phyloP scores from a whole-genome alignment of 2,797 vertebrate species.

The Centroberyx gerrardi region DNA sequence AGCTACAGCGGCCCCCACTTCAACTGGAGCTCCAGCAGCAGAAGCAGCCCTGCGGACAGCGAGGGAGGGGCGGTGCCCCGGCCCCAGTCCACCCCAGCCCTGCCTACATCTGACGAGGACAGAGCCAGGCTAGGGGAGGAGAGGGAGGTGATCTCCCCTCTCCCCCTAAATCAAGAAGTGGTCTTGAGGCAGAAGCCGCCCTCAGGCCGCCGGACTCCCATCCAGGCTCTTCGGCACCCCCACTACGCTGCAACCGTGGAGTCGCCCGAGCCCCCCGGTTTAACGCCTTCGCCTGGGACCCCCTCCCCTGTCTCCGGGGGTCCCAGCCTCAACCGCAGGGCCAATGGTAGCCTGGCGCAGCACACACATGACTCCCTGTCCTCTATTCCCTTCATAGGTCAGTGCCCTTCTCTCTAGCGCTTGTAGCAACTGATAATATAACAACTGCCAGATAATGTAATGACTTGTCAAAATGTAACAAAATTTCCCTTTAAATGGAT shows the following conservation, averaged over 20 bases:
- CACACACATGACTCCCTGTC: constrained; percentile 92
- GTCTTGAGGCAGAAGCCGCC: constrained; percentile 91
- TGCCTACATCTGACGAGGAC: constrained; percentile 68
- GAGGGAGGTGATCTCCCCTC: constrained; percentile 73
- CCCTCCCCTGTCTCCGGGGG: constrained; percentile 62
- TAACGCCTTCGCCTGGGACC: constrained; percentile 33
- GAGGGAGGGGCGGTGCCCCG: constrained; percentile 33
- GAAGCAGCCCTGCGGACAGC: constrained; percentile 60
- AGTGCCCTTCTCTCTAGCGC: constrained; percentile 73
- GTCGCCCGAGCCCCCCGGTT: constrained; percentile 58
- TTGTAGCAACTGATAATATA: constrained; percentile 18
- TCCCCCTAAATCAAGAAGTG: constrained; percentile 87
- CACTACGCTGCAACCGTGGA: constrained; percentile 83
- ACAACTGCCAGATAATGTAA: too few species aligned
- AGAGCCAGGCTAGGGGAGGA: constrained; percentile 56
- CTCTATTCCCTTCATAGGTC: constrained; percentile 96
- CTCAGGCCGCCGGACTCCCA: constrained; percentile 77
- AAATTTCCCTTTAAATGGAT: too few species aligned
- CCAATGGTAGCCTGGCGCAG: constrained; percentile 84
- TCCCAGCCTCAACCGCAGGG: constrained; percentile 41
- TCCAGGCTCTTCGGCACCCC: constrained; percentile 78
- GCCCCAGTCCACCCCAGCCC: constrained; percentile 64
- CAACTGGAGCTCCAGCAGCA: constrained; percentile 64
- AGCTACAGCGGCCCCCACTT: constrained; percentile 80
- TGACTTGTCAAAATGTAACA: too few species aligned